These are phyloP conservation scores for Sula dactylatra DNA, from an alignment of 2,113 vertebrate species.

Conservation along the genomic window DNA sequence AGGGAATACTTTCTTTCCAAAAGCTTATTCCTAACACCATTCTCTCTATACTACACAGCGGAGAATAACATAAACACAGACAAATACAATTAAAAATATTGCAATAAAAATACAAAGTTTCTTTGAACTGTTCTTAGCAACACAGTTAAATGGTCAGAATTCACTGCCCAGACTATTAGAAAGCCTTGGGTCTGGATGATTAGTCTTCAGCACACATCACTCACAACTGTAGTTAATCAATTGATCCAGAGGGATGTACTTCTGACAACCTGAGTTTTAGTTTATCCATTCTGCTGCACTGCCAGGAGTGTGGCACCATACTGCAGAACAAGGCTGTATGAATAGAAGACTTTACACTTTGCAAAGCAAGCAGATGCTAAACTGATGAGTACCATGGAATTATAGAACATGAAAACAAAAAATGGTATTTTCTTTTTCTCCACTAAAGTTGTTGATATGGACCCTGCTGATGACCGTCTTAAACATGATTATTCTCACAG, in stretches of 20 bases:
- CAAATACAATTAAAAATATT: not conserved
- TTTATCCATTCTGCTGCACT: not conserved
- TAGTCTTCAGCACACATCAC: not conserved
- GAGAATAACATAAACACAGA: not conserved
- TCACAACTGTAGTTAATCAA: not conserved
- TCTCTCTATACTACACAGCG: not conserved
- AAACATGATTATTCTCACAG: not conserved
- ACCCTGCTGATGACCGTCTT: not conserved
- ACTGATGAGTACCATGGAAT: not conserved
- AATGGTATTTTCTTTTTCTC: not conserved
- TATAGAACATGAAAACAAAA: fast-evolving
- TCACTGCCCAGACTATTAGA: not conserved
- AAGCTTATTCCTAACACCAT: not conserved
- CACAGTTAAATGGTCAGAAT: not conserved
- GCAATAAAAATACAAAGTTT: not conserved
- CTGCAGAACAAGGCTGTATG: fast-evolving
- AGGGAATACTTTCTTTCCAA: not conserved
- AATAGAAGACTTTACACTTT: not conserved
- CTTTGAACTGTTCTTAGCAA: not conserved
- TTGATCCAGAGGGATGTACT: not conserved
- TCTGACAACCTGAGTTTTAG: not conserved
- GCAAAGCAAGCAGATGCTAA: not conserved
- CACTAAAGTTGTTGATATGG: not conserved
- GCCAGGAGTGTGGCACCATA: not conserved
- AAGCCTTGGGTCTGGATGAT: not conserved